Evolutionary conservation across 2,113 vertebrate genomes (phyloP).

Genomic region (Cynocephalus volans): DNA sequence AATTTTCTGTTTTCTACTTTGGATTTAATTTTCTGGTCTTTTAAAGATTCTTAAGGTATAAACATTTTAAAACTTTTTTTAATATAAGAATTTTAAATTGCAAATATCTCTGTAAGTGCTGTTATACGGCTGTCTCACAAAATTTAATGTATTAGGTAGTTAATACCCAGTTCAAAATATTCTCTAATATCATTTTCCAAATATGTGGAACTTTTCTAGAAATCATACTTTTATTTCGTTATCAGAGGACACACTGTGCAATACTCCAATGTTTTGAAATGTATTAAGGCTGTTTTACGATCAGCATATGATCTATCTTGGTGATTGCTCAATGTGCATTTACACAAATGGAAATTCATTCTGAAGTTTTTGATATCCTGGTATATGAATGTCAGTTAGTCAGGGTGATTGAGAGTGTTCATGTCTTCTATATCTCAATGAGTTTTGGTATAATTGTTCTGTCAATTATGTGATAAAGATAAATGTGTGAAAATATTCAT

Average conservation of each 20-base stretch:
- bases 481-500: neutral
- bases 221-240: neutral
- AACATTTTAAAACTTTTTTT: neutral
- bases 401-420: neutral
- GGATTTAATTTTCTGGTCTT: neutral
- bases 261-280: neutral
- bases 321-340: neutral
- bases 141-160: neutral
- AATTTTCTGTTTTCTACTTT: neutral
- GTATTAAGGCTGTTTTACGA: neutral
- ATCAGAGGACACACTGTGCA: neutral
- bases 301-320: neutral
- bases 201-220: neutral
- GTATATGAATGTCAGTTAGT: neutral
- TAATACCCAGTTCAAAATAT: neutral
- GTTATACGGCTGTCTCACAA: neutral
- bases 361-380: neutral
- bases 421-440: neutral
- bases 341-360: neutral
- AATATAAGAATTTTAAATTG: neutral
- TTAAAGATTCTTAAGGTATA: neutral
- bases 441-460: neutral
- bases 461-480: neutral
- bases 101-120: neutral
- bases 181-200: neutral